Base-by-base conservation (phyloP, 2,797 vertebrate genomes). In the Tragopan temminckii region DNA sequence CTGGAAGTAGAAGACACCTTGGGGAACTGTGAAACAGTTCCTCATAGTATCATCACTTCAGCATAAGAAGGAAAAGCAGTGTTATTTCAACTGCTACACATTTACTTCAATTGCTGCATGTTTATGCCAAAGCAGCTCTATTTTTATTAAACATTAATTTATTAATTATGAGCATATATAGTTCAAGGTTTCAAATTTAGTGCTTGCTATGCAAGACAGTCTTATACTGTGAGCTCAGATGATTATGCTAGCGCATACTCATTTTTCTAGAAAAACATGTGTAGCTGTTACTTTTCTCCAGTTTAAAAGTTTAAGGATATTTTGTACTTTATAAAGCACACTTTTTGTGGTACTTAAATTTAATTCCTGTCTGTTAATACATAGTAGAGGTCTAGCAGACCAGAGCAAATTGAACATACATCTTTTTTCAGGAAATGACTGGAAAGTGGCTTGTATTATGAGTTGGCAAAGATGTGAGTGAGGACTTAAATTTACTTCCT, bases 361-460 rank as follows among this genome's bases (percentile, higher is more conserved):
- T 72, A 9, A 12, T 64, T 83, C 69, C 74, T 74, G 27, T 75
- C 58, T 79, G 36, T 25, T 11, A 43, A 4, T 55, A 21, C 12
- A 9, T 31, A 13, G 4, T 40, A 43, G n/a, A 59, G 18, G 35
- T 61, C 35, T 86, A 43, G 15, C 3, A 59, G 43, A 24, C 2
- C 53, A 64, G 82, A 80, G 52, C 19, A 57, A 94, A 86, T 80
- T n/a, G 72, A 57, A 11, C 50, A 46, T 66, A 15, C 7, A 13
- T 94, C 88, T 76, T 90, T 75, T 31, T 43, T 40, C 42, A 78
- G 38, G 35, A 83, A 68, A 79, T 79, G 7, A 88, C 78, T 83
- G n/a, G 59, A 72, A 91, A 58, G 29, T 42, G 12, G 10, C 3
- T 29, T 74, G 35, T 57, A 57, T 63, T 87, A 64, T 7, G 29